phyloP scores from a whole-genome alignment of 2,888 invertebrate genomes.

The Rambutsinella grinnellia region DNA sequence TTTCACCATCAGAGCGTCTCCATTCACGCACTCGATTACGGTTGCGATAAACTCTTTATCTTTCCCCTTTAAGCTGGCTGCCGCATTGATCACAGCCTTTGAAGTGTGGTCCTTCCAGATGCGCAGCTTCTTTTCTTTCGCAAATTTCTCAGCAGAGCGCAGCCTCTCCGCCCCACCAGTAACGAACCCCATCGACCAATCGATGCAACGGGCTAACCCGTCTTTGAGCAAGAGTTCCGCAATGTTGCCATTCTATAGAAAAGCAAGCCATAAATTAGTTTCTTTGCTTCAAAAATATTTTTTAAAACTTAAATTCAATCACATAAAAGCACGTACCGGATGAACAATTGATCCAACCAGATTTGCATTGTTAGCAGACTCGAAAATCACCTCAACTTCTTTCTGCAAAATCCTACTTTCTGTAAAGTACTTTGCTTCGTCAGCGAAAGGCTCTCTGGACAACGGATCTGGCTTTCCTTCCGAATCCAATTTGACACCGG shows the following conservation, averaged over 20 bases:
- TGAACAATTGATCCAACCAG: slow-evolving; percentile 94
- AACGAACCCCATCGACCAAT: slow-evolving; percentile 91
- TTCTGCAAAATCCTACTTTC: slow-evolving; percentile 92
- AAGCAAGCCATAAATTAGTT: slow-evolving; percentile 4
- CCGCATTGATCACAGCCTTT: slow-evolving; percentile 70
- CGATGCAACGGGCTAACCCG: slow-evolving; percentile 94
- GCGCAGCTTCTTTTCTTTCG: slow-evolving; percentile 87
- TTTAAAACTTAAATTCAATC: slow-evolving; percentile 64
- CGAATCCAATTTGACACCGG: slow-evolving; percentile 82
- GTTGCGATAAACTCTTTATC: slow-evolving; percentile 86
- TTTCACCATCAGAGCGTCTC: slow-evolving; percentile 92
- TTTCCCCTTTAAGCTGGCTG: slow-evolving; percentile 71
- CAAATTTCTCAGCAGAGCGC: slow-evolving; percentile 85
- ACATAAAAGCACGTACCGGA: slow-evolving; percentile 83
- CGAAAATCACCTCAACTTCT: slow-evolving; percentile 89
- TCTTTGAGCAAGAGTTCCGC: slow-evolving; percentile 90
- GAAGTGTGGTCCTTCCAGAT: slow-evolving; percentile 94
- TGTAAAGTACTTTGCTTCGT: slow-evolving; percentile 94
- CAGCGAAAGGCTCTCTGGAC: slow-evolving; percentile 76
- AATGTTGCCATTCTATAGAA: slow-evolving; percentile 80
- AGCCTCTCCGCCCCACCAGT: slow-evolving; percentile 86
- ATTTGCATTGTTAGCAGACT: slow-evolving; percentile 92
- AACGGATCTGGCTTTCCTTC: slow-evolving; percentile 75
- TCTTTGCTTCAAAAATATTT: background rate
- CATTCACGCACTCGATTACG: slow-evolving; percentile 92